These are phyloP conservation scores for Corythoichthys haematopterus DNA, from an alignment of 2,113 vertebrate genomes.

Conservation along the genomic window DNA sequence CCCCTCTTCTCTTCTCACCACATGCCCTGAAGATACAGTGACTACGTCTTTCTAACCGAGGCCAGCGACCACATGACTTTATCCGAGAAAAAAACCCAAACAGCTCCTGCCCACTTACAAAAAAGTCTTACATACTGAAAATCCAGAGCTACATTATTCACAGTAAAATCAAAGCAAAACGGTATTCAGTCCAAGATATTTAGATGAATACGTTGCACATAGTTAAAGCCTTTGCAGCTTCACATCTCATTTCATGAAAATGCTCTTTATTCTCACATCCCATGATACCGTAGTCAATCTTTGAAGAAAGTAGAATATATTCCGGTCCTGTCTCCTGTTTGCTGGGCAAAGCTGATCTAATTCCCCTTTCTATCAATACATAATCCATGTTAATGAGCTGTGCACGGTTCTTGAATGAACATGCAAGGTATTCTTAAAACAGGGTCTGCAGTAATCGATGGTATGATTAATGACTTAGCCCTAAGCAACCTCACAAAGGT, in stretches of 20 bases:
- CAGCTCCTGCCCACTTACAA: not conserved
- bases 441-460: conserved; percentile 64
- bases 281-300: conserved; percentile 18
- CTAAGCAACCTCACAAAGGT: conserved; percentile 42
- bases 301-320: conserved; percentile 29
- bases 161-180: conserved; percentile 19
- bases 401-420: conserved; percentile 63
- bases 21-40: conserved; percentile 20
- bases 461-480: conserved; percentile 68
- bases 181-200: conserved; percentile 1
- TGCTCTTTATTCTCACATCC: not conserved
- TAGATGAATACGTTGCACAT: conserved; percentile 6
- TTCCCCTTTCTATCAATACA: conserved; percentile 62
- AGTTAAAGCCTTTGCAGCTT: conserved; percentile 20
- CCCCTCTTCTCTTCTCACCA: conserved; percentile 20
- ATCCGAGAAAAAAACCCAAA: not conserved
- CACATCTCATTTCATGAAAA: not conserved
- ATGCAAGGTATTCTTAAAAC: conserved; percentile 70
- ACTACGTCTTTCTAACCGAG: not conserved
- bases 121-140: conserved; percentile 10
- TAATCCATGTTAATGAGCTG: conserved; percentile 69
- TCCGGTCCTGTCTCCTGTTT: conserved; percentile 36
- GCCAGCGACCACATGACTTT: not conserved
- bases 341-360: conserved; percentile 56
- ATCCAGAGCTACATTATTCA: not conserved